Evolutionary conservation across 2,113 vertebrate genomes (phyloP), one percentile per base, ranked within the genome.

Genomic region (Danio rerio): DNA sequence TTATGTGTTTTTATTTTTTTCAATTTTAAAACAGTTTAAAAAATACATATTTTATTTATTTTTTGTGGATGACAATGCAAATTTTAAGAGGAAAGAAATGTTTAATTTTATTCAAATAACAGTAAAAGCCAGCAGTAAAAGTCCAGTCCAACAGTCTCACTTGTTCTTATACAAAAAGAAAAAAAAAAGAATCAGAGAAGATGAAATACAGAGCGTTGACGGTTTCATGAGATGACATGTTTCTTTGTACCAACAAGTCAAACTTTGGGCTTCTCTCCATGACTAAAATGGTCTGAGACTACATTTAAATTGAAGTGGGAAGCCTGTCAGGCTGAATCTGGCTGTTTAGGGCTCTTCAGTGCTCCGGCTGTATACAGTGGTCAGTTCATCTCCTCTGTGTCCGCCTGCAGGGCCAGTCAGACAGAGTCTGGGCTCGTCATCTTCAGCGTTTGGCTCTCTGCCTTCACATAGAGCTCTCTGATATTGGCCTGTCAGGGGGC

Each of bases 401-500:
- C 40, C 31, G 75, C 75, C 59, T 31, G 69, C 58, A 75, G 75
- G 75, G 75, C 40, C 20, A 49, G 58, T 63, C 58, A 50, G 74
- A 31, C 20, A 31, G 74, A 77, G 74, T 50, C 74, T 50, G 72
- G 53, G 72, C 56, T 75, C 42, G 55, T 75, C 73, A 61, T 76
- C 55, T 76, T 58, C 73, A 59, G 20, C n/a, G 73, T 55, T 75
- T 76, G 75, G 75, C 75, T 15, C 75, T 63, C 43, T 78, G 75
- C 75, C 75, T 78, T 63, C 59, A 40, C 75, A 63, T 50, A 11
- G 58, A 63, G 75, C 73, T 61, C 56, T 76, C 59, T 76, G 42
- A 76, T 76, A 76, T 76, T 61, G 73, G 73, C 58, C 58, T 78
- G 75, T 78, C 75, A 78, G 20, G 75, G 47, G 13, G 47, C 75